Evolutionary conservation across 2,113 vertebrate genomes (phyloP).

Genomic region (Pycnonotus jocosus): DNA sequence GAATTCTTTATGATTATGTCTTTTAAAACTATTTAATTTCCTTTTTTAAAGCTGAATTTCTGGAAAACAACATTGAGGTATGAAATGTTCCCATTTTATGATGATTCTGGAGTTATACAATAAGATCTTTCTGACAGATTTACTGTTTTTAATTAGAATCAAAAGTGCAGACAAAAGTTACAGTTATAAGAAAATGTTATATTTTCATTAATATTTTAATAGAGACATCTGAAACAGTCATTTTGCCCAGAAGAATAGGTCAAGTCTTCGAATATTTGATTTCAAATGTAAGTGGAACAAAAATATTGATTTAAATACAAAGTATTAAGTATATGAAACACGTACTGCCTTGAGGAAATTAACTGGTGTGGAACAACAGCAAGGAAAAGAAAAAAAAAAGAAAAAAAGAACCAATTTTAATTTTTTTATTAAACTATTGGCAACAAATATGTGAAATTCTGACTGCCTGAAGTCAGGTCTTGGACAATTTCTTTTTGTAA

Average conservation of each 20-base stretch:
- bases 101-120: background rate
- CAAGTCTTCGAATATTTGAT: background rate
- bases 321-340: background rate
- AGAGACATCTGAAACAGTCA: background rate
- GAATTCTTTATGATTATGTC: background rate
- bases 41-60: background rate
- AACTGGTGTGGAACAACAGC: background rate
- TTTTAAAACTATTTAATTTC: background rate
- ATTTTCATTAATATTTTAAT: conserved; percentile 3
- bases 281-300: background rate
- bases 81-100: background rate
- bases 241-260: background rate
- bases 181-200: background rate
- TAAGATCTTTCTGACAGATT: conserved; percentile 7
- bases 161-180: background rate
- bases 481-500: background rate
- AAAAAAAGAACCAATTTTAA: background rate
- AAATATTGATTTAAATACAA: background rate
- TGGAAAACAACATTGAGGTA: background rate
- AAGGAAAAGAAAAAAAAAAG: background rate
- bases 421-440: background rate
- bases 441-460: background rate
- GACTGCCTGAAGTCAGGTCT: background rate
- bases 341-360: background rate
- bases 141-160: background rate